Conservation (phyloP, 2,888 invertebrate genomes). For the Urechis unicinctus region DNA sequence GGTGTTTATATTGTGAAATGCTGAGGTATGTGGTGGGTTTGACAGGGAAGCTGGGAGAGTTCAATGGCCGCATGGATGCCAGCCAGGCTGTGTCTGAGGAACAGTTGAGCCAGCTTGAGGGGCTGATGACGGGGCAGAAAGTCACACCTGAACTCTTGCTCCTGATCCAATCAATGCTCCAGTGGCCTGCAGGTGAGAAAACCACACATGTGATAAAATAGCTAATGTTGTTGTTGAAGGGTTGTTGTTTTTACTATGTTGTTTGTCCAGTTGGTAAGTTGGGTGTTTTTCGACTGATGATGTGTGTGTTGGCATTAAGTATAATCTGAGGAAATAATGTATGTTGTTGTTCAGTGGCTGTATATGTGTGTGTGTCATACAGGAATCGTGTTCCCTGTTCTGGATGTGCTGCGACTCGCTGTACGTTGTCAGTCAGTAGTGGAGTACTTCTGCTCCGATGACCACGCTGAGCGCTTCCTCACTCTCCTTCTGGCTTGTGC, state of each 20-base stretch:
- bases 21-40: background rate
- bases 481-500: slow-evolving; percentile 50
- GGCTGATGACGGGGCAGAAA: slow-evolving; percentile 38
- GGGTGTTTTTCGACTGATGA: no score
- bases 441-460: slow-evolving; percentile 52
- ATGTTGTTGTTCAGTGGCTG: no score
- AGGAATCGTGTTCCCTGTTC: slow-evolving; percentile 77
- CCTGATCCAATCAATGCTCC: slow-evolving; percentile 60
- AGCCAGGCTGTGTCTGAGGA: slow-evolving; percentile 56
- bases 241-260: no score
- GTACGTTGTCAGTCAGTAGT: slow-evolving; percentile 66
- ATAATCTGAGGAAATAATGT: no score
- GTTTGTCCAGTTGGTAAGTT: no score
- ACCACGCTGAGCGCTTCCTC: slow-evolving; percentile 44
- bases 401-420: slow-evolving; percentile 80
- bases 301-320: no score
- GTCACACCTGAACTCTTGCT: slow-evolving; percentile 53
- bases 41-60: slow-evolving; percentile 38
- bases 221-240: no score
- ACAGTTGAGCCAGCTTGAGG: slow-evolving; percentile 53
- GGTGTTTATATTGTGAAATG: background rate
- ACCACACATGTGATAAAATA: background rate
- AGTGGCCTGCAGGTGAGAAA: slow-evolving; percentile 66
- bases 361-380: no score
- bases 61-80: slow-evolving; percentile 30